phyloP scores from a whole-genome alignment of 2,888 invertebrate genomes.

The Isoperla grammatica region DNA sequence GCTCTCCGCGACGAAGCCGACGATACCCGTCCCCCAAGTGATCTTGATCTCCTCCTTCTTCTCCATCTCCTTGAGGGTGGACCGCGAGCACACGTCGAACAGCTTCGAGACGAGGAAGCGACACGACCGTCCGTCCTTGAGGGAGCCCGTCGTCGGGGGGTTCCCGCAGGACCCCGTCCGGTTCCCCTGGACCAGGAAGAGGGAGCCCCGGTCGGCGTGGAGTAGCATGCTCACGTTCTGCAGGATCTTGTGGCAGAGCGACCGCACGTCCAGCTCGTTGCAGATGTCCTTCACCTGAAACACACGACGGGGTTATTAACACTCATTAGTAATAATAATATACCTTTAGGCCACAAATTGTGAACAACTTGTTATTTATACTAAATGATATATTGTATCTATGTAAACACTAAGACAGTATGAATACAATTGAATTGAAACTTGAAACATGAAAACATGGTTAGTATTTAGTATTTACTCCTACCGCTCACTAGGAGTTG shows the following conservation, averaged over 20 bases:
- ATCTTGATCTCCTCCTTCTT: constrained; percentile 88
- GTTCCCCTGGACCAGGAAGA: constrained; percentile 82
- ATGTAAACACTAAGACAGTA: too few species aligned
- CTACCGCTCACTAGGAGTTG: too few species aligned
- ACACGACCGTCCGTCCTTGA: constrained; percentile 34
- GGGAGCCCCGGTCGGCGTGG: constrained; percentile 86
- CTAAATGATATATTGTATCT: too few species aligned
- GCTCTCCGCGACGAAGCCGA: constrained; percentile 89
- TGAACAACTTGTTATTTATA: too few species aligned
- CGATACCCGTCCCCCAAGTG: constrained; percentile 93
- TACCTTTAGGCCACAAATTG: too few species aligned
- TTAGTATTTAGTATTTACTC: too few species aligned
- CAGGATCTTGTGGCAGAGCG: constrained; percentile 91
- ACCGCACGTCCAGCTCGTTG: constrained; percentile 90
- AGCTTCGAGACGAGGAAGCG: constrained; percentile 87
- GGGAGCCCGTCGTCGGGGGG: not conserved
- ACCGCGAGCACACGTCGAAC: constrained; percentile 91
- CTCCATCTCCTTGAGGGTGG: constrained; percentile 88
- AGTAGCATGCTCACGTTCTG: constrained; percentile 90
- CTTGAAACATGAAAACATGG: too few species aligned
- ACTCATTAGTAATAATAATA: too few species aligned
- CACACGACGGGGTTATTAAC: not conserved
- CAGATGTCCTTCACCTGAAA: constrained; percentile 87
- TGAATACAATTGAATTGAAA: too few species aligned
- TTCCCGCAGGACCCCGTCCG: constrained; percentile 39